Evolutionary conservation across 2,888 invertebrate genomes (phyloP).

Genomic region (Julus scanicus): DNA sequence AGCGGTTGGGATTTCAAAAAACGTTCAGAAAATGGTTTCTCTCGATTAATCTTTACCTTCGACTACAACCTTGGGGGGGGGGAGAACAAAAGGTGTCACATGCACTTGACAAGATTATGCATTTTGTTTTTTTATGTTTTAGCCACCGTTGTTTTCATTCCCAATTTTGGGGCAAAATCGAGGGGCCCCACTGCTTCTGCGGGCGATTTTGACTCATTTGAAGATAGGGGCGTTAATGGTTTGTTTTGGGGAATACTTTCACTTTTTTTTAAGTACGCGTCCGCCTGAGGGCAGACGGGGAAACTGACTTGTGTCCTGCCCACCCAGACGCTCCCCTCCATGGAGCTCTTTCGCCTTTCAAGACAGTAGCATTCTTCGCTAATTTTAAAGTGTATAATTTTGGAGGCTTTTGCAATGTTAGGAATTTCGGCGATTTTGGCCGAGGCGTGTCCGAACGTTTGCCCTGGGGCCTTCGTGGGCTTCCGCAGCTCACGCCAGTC

Average conservation of each 20-base stretch:
- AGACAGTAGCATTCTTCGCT: not conserved
- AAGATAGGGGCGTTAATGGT: not conserved
- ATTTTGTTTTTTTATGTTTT: not conserved
- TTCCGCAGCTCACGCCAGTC: not conserved
- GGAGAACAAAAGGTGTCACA: not conserved
- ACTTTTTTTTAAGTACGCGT: not conserved
- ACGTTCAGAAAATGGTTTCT: too few relatives aligned
- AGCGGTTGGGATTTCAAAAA: too few relatives aligned
- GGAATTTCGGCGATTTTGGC: not conserved
- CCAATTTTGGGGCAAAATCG: not conserved
- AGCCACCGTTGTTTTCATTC: not conserved
- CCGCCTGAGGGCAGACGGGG: not conserved
- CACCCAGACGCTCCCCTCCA: not conserved
- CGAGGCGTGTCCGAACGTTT: not conserved
- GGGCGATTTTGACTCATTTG: not conserved
- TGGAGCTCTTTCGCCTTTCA: not conserved
- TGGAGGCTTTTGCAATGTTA: not conserved
- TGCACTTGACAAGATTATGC: not conserved
- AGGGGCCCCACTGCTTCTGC: not conserved
- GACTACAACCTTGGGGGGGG: too few relatives aligned
- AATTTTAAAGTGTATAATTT: slow-evolving; percentile 27
- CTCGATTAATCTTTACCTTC: too few relatives aligned
- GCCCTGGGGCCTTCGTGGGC: not conserved
- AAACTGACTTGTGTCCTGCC: not conserved
- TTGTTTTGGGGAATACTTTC: slow-evolving; percentile 14